Conservation (phyloP, 2,113 vertebrate species). For the Phyllopteryx taeniolatus region DNA sequence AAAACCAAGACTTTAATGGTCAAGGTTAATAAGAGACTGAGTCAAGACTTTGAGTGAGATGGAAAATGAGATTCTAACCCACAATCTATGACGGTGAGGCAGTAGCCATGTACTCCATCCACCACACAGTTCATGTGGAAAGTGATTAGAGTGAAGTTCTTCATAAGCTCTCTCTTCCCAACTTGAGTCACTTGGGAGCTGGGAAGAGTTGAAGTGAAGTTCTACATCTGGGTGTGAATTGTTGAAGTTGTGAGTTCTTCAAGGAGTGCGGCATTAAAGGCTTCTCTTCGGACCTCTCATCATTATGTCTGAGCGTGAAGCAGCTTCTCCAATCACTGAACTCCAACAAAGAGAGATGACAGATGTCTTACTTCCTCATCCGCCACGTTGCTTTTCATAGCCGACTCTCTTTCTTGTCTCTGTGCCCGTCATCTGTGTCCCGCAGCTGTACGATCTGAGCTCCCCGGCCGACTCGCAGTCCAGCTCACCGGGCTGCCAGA, state of each 20-base stretch:
- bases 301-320: background rate
- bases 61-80: background rate
- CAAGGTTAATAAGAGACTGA: too few species aligned
- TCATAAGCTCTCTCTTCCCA: background rate
- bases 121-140: background rate
- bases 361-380: background rate
- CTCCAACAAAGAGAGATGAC: background rate
- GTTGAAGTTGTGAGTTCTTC: background rate
- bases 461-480: conserved; percentile 79
- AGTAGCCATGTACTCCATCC: background rate
- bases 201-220: background rate
- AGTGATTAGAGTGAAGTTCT: background rate
- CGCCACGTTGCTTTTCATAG: background rate
- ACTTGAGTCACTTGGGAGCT: background rate
- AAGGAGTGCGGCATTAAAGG: background rate
- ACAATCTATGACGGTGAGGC: background rate
- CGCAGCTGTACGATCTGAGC: conserved; percentile 81
- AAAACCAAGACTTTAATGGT: too few species aligned
- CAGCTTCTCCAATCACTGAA: background rate
- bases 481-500: conserved; percentile 80
- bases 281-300: background rate
- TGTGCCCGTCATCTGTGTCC: background rate
- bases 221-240: background rate
- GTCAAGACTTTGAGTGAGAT: too few species aligned
- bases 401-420: background rate